Base-by-base conservation (phyloP, 2,888 invertebrate species). In the Ennomos erosarius region DNA sequence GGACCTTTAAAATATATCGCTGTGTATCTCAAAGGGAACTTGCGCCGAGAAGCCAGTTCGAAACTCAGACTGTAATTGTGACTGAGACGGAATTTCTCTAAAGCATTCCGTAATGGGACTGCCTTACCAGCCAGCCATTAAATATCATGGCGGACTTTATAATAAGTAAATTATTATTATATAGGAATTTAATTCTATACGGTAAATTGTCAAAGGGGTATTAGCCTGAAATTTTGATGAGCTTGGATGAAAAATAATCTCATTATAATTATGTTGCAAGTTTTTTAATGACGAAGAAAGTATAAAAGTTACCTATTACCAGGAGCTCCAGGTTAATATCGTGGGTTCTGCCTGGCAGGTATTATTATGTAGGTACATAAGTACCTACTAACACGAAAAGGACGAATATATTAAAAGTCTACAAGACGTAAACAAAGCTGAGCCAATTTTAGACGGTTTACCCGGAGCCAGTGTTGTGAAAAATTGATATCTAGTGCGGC, bases 391-490 rank as follows among this genome's bases (percentile, higher is more conserved):
- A 26, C 26, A 26, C 11, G 11, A 38, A 6, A n/a, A 38, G 11
- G 11, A n/a, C 11, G 26, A 26, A 26, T 45, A 48, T 48, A 48
- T 51, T 49, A 37, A 48, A 65, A 59, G 61, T 46, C 40, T 10
- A 47, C 50, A 62, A 52, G 46, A 65, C 52, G 44, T 65, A 67
- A 72, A 65, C 62, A 45, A 51, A 45, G 34, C 51, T 52, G 47
- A 62, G 52, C 55, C 55, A 53, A 36, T 44, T 50, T 64, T 59
- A 51, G 66, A 58, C 67, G 65, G 65, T 69, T 62, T 58, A 62
- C 43, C 63, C 55, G 60, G 68, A 75, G 69, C 67, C 81, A 78
- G 78, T 79, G 82, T 80, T 78, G 81, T 86, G 85, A 84, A 85
- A 85, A 85, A 84, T 84, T 79, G 67, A 79, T 76, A 71, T 73